Base-by-base conservation (phyloP, 2,797 vertebrate genomes). In the Crax fasciolata region DNA sequence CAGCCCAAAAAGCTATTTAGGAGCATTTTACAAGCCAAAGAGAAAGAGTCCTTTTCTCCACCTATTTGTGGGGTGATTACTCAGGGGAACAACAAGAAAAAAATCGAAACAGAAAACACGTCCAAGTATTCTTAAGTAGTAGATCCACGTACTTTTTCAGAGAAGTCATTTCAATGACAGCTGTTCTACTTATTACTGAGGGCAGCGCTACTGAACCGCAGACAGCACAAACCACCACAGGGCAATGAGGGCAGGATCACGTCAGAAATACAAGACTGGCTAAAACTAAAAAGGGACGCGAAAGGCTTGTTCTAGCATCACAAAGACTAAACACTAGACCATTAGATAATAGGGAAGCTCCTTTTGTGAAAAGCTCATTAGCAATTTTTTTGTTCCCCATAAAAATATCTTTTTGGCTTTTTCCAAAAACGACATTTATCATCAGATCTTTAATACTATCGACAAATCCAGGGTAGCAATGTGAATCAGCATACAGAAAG, bases 41-140 rank as follows among this genome's bases (percentile, higher is more conserved):
- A 76, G 28, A 91, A 89, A 70, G 66, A 71, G 67, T 35, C 3
- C 79, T 95, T 96, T 93, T 89, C 84, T 67, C 58, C 35, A 75
- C 92, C 73, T 75, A 89, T 86, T 91, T 82, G 75, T 49, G 57
- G 32, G 71, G 74, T 32, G 84, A 87, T 84, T 93, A 81, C 61
- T 72, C 59, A 41, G 59, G 72, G 75, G 57, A 90, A 94, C 62
- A 90, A 32, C 59, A 81, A 57, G 20, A 58, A 39, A 81, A 35
- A 78, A 58, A 67, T 0, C 48, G 30, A 92, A 84, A 48, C 73
- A 90, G 89, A 81, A 96, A 96, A 95, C 65, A 94, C 4, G 3
- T 83, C 67, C 55, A 67, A 77, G 30, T 49, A 52, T 89, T 96
- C 90, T 52, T 91, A 89, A 79, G 77, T 82, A 87, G 94, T 93